Evolutionary conservation across 2,888 invertebrate genomes (phyloP), one percentile per base, ranked within the genome.

Genomic region (Chloromyia formosa): DNA sequence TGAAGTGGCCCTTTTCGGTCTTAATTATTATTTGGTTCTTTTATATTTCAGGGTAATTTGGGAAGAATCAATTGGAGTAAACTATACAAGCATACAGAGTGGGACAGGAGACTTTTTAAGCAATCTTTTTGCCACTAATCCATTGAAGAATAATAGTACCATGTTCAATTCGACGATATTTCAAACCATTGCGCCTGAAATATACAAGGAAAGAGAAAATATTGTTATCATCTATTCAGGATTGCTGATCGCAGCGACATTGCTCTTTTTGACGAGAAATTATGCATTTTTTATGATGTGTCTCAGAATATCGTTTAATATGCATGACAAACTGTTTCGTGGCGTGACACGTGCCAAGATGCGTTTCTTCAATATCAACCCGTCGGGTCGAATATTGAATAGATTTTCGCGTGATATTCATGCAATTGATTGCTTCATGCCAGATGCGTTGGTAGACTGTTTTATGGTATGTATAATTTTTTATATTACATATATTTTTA

Each of bases 261-360:
- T 83, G 87, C 68, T 91, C 86, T 82, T 86, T 88, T 61, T 92
- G 86, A 82, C 88, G 86, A 7, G 85, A 79, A 16, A 90, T 1
- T 88, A 89, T 61, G 86, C 89, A 0, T 93, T 93, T 85, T 93
- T 92, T 81, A 87, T 87, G 77, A 89, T 92, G 78, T 94, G 94
- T 79, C 91, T 94, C 81, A 87, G 87, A 35, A 92, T 94, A 0
- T 94, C 95, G 0, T 86, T 89, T 23, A 88, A 86, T 1, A 86
- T 96, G 0, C 96, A 97, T 82, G 91, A 94, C 80, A 87, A 85
- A 1, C 93, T 96, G 88, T 95, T 97, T 81, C 88, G 90, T 71
- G 89, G 90, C 0, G 89, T 94, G 0, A 89, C 92, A 0, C 86
- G 90, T 69, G 89, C 92, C 0, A 90, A 90, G 0, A 91, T 93